Conservation (phyloP, 2,113 vertebrate genomes). For the Elanus axillaris region DNA sequence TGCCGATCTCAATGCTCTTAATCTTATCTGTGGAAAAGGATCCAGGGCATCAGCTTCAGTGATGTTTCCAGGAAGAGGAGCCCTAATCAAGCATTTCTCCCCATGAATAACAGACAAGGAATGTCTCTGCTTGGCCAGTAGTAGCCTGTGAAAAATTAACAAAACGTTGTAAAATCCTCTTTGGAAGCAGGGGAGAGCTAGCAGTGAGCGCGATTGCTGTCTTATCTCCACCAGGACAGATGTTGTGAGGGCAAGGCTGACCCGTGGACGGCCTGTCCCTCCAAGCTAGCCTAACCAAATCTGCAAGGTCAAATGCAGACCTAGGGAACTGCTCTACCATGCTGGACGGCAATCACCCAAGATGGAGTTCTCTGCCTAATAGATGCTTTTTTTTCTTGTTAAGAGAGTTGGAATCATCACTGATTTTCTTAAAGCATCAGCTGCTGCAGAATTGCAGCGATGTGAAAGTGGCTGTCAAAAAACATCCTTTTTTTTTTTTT, state of each 20-base stretch:
- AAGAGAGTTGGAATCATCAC: not conserved
- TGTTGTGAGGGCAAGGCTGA: not conserved
- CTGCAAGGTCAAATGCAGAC: not conserved
- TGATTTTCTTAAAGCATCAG: not conserved
- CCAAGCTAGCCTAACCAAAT: not conserved
- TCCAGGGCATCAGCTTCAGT: slow-evolving; percentile 26
- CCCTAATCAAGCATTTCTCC: slow-evolving; percentile 50
- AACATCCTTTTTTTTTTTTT: not conserved
- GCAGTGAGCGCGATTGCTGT: not conserved
- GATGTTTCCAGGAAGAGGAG: slow-evolving; percentile 38
- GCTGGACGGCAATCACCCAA: not conserved
- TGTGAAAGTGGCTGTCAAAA: not conserved
- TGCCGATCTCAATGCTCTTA: not conserved
- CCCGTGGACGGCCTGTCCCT: fast-evolving
- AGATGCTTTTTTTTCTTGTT: not conserved
- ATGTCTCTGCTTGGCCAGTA: not conserved
- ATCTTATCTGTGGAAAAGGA: slow-evolving; percentile 49
- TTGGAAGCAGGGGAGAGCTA: slow-evolving; percentile 3
- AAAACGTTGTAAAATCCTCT: slow-evolving; percentile 1
- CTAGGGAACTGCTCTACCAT: not conserved
- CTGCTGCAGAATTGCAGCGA: not conserved
- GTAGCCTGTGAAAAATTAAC: slow-evolving; percentile 39
- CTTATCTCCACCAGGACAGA: slow-evolving; percentile 1
- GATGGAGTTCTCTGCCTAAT: not conserved
- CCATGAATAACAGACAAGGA: slow-evolving; percentile 37